Percentiles rank a stretch among this genome's conserved stretches.
Evolutionary conservation across 2,113 vertebrate genomes (phyloP).

Genomic region (Cryptomyrus ogoouensis): DNA sequence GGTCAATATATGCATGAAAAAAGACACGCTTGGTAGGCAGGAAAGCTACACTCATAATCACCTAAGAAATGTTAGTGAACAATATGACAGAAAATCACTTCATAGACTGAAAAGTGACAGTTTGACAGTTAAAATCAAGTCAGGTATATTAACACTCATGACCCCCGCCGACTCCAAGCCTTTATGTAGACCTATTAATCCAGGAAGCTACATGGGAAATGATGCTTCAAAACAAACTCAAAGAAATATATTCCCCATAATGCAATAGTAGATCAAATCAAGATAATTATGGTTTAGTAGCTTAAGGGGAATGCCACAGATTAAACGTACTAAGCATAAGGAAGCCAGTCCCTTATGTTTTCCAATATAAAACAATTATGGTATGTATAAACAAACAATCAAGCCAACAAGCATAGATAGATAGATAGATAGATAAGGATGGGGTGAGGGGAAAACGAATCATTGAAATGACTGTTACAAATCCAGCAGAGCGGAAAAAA

Average conservation of each 20-base stretch:
- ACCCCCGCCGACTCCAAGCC: neutral
- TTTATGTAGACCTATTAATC: neutral
- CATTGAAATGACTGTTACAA: neutral
- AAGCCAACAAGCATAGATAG: neutral
- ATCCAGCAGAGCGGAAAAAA: neutral
- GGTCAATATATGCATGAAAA: neutral
- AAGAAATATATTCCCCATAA: neutral
- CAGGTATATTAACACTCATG: neutral
- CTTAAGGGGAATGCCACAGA: neutral
- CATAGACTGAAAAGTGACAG: neutral
- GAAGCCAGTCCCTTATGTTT: neutral
- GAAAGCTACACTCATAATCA: neutral
- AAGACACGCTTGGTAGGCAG: neutral
- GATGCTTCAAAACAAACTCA: neutral
- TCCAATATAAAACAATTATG: neutral
- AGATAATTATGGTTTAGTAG: neutral
- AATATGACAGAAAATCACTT: neutral
- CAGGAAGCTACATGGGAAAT: neutral
- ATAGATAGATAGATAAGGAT: neutral
- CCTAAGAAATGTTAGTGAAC: neutral
- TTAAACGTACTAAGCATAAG: neutral
- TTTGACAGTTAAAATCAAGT: neutral
- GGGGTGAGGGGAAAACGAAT: neutral
- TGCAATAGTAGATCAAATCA: neutral
- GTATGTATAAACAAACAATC: neutral